These are phyloP conservation scores for Catharus bicknelli DNA, from an alignment of 2,113 vertebrate species.

Conservation along the genomic window DNA sequence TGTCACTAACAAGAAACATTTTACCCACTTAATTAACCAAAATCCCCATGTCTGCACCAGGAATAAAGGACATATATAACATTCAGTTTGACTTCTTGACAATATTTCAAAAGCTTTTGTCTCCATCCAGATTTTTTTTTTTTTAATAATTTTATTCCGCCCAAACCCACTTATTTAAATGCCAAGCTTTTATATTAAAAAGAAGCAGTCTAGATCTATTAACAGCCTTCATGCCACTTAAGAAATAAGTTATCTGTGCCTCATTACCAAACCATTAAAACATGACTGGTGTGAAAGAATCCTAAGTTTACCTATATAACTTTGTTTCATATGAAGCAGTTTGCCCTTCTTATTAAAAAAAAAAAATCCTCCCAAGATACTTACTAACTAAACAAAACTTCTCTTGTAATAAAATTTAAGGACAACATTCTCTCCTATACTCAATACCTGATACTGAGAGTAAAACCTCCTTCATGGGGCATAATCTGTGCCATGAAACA, in stretches of 20 bases:
- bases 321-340: not conserved
- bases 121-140: not conserved
- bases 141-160: not conserved
- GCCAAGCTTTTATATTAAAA: not conserved
- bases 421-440: not conserved
- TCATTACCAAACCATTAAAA: not conserved
- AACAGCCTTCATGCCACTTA: not conserved
- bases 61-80: not conserved
- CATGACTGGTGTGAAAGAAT: not conserved
- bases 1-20: not conserved
- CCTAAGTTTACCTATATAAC: not conserved
- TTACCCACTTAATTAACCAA: not conserved
- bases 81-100: not conserved
- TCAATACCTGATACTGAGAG: not conserved
- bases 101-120: not conserved
- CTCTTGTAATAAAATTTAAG: not conserved
- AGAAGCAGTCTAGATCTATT: not conserved
- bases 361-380: not conserved
- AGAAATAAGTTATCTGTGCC: not conserved
- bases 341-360: not conserved
- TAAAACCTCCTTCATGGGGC: not conserved
- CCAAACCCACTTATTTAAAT: not conserved
- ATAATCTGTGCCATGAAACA: not conserved
- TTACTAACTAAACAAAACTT: not conserved
- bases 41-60: not conserved